A percentile compares a stretch with the other conserved stretches of the same genome.
Conservation (phyloP, 1,140 invertebrate species). For the Pristionchus pacificus region DNA sequence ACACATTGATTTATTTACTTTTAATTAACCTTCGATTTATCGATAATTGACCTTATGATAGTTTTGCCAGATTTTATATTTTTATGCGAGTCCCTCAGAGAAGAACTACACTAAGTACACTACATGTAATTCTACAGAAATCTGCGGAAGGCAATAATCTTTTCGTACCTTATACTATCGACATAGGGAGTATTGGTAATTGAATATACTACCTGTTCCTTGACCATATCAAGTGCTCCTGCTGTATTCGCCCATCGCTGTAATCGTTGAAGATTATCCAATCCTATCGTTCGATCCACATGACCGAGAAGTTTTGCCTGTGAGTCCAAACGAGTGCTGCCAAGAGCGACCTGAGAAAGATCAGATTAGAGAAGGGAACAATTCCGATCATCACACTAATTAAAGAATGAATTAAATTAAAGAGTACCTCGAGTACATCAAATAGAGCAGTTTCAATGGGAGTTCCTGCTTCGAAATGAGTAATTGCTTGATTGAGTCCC, state of each 20-base stretch:
- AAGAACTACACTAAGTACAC: background rate
- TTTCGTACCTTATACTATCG: too few species aligned
- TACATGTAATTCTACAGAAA: conserved; percentile 1
- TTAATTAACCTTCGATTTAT: too few species aligned
- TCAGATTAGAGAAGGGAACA: too few species aligned
- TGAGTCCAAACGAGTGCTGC: conserved; percentile 53
- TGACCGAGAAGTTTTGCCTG: conserved; percentile 55
- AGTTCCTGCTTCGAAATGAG: conserved; percentile 53
- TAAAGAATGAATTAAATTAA: too few species aligned
- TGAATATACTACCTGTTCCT: conserved; percentile 47
- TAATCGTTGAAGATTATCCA: conserved; percentile 53
- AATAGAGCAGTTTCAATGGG: conserved; percentile 51
- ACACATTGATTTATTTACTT: background rate
- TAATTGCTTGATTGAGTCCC: conserved; percentile 57
- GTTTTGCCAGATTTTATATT: background rate
- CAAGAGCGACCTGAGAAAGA: conserved; percentile 40
- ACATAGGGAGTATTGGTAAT: too few species aligned
- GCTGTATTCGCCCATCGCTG: conserved; percentile 57
- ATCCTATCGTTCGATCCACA: conserved; percentile 53
- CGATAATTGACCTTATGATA: too few species aligned
- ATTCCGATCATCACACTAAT: too few species aligned
- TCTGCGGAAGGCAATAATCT: too few species aligned
- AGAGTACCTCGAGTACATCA: conserved; percentile 54
- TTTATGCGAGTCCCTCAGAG: background rate
- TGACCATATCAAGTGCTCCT: conserved; percentile 53